Evolutionary conservation across 2,113 vertebrate species (phyloP), one percentile per base, ranked within the genome.

Genomic region (Microcebus jonahi): DNA sequence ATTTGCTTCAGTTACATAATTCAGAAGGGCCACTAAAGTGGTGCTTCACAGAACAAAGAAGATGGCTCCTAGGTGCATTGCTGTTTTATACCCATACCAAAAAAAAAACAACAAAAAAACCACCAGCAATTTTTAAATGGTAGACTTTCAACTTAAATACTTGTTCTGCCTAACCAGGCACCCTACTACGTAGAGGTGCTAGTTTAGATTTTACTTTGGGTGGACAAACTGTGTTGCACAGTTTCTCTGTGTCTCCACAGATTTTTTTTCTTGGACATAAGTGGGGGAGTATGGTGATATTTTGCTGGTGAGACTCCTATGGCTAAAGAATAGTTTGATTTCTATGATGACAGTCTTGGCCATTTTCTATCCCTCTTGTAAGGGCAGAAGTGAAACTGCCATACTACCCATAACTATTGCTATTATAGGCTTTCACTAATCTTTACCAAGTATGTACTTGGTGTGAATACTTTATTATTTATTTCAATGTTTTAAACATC

Each of bases 201-300:
- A 70, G 50, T 70, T 93, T 68, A 94, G 61, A 48, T 94, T 94
- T 76, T 88, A 83, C 27, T 68, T 75, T 59, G 63, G 76, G 34
- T 96, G 59, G 18, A 50, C 45, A 81, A 50, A 39, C 68, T 55
- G 5, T 91, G n/a, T 81, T 96, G 57, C 29, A 18, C 71, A 61
- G 34, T 39, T 70, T 84, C 20, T 94, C 77, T 75, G 23, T 91
- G 42, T 93, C 39, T 82, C 36, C 63, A 31, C 7, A 57, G 75
- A 59, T 61, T 91, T 45, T 42, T 61, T 73, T 18, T 65, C 34
- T 75, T 67, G n/a, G 11, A 65, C 48, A 10, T 82, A 57, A 57
- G 39, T 76, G 13, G 17, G 25, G 15, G 34, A 29, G 6, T 23
- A n/a, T 68, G 45, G 25, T 67, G 36, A 81, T 88, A 31, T 14